Percentiles rank a stretch among this genome's conserved stretches.
Conservation (phyloP, 2,888 invertebrate genomes). For the Caenorhabditis doughertyi region DNA sequence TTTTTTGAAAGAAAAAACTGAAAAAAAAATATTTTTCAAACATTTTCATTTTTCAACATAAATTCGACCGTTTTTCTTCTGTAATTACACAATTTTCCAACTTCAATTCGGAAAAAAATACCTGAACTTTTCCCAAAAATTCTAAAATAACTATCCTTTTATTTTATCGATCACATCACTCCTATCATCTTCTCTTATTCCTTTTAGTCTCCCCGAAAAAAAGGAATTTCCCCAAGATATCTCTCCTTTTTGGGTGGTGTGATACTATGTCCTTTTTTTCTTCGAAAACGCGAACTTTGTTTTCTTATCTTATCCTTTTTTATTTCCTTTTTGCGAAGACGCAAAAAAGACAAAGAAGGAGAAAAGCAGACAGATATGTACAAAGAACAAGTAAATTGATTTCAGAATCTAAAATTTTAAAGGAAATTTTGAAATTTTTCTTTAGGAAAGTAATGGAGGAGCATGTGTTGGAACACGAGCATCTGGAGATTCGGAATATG, state of each 20-base stretch:
- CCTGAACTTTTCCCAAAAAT: too few species aligned
- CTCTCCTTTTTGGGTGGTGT: constrained; percentile 30
- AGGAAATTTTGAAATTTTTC: not conserved
- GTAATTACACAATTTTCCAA: too few species aligned
- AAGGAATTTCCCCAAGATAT: constrained; percentile 4
- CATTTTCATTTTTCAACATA: too few species aligned
- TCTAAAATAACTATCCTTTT: too few species aligned
- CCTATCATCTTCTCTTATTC: not conserved
- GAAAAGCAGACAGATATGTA: not conserved
- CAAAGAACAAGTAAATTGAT: too few species aligned
- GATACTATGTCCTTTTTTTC: constrained; percentile 33
- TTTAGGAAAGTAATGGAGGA: constrained; percentile 72
- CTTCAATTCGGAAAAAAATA: too few species aligned
- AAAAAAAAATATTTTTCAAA: too few species aligned
- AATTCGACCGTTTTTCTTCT: too few species aligned
- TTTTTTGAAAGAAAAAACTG: too few species aligned
- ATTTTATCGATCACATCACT: not conserved
- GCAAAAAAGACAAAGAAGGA: not conserved
- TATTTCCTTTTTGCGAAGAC: not conserved
- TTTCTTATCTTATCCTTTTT: constrained; percentile 52
- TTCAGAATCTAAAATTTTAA: not conserved
- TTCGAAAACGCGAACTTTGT: constrained; percentile 32
- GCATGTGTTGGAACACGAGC: constrained; percentile 76
- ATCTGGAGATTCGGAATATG: constrained; percentile 68
- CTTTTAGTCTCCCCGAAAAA: not conserved